These are phyloP conservation scores for Drosophila mojavensis DNA, from an alignment of 1,140 invertebrate genomes.

Conservation along the genomic window DNA sequence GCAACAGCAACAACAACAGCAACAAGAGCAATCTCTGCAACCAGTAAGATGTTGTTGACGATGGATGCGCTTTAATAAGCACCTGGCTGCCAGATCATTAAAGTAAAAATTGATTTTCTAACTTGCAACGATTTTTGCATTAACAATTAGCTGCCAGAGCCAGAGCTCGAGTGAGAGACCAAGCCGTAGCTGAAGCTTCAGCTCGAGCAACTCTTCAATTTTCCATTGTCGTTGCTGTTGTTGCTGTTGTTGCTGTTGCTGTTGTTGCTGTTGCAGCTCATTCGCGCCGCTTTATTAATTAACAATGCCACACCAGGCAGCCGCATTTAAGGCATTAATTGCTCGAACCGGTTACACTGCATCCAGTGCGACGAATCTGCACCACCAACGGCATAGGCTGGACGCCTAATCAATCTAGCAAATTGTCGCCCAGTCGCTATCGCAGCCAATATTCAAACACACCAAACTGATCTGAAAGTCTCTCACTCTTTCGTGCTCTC, in stretches of 20 bases:
- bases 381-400: slow-evolving; percentile 38
- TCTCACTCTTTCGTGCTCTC: slow-evolving; percentile 3
- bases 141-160: slow-evolving; percentile 65
- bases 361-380: neutral
- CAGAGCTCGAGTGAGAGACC: neutral
- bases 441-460: slow-evolving; percentile 44
- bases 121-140: slow-evolving; percentile 82
- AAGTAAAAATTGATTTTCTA: slow-evolving; percentile 83
- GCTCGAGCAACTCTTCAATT: neutral
- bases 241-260: slow-evolving; percentile 5
- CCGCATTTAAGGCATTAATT: slow-evolving; percentile 80
- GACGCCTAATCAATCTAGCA: slow-evolving; percentile 79
- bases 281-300: slow-evolving; percentile 73
- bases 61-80: slow-evolving; percentile 63
- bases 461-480: slow-evolving; percentile 28
- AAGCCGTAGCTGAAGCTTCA: no score
- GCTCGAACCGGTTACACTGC: slow-evolving; percentile 60
- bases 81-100: slow-evolving; percentile 78
- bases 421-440: slow-evolving; percentile 71
- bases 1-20: slow-evolving; percentile 18
- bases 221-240: neutral
- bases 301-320: slow-evolving; percentile 81
- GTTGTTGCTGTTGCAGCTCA: slow-evolving; percentile 25
- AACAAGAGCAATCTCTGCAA: slow-evolving; percentile 1
- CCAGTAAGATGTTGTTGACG: slow-evolving; percentile 3